Evolutionary conservation across 2,888 invertebrate genomes (phyloP).

Genomic region (Hemaris fuciformis): DNA sequence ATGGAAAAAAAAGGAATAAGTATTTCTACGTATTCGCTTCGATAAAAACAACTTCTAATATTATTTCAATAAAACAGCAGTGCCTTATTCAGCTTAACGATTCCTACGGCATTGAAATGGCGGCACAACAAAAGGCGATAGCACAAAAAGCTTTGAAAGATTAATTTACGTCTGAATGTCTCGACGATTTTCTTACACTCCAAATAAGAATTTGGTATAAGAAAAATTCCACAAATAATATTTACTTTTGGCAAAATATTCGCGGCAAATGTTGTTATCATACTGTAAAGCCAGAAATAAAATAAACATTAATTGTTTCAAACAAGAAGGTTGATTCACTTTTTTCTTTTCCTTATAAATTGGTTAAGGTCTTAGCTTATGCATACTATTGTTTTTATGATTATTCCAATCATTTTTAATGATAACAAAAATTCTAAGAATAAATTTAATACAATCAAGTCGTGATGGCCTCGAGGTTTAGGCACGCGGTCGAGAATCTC

Average conservation of each 20-base stretch:
- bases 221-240: neutral
- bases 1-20: no score
- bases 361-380: no score
- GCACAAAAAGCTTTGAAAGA: neutral
- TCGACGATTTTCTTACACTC: neutral
- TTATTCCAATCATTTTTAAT: no score
- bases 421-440: no score
- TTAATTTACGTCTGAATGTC: neutral
- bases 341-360: no score
- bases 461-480: no score
- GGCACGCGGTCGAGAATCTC: no score
- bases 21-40: neutral
- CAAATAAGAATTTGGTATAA: neutral
- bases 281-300: neutral
- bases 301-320: neutral
- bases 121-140: neutral
- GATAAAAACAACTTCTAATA: neutral
- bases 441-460: no score
- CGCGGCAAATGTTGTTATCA: neutral
- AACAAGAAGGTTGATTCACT: no score
- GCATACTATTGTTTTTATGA: no score
- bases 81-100: neutral
- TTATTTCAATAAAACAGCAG: neutral
- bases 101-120: neutral
- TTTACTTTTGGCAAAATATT: neutral